Evolutionary conservation across 2,888 invertebrate species (phyloP).

Genomic region (Melieria omissa): DNA sequence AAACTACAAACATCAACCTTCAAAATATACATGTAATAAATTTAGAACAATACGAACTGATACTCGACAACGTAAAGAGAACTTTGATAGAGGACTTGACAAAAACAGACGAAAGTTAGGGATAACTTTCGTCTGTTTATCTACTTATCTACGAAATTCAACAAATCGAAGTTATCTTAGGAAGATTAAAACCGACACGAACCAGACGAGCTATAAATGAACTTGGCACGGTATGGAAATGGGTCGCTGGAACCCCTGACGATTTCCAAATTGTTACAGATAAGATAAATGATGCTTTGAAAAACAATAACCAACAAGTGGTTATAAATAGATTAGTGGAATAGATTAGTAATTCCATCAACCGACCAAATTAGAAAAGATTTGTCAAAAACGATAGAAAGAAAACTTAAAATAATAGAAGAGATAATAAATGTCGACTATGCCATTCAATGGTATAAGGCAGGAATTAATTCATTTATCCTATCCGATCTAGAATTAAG

Average conservation of each 20-base stretch:
- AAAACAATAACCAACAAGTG: no score
- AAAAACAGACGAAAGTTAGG: constrained; percentile 8
- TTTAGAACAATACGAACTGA: constrained; percentile 8
- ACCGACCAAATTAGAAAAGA: neutral
- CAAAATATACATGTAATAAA: constrained; percentile 20
- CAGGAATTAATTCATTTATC: constrained; percentile 10
- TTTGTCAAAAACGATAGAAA: neutral
- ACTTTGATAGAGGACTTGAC: neutral
- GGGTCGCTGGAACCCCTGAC: no score
- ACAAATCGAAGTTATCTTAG: no score
- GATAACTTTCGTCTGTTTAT: no score
- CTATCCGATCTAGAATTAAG: constrained; percentile 8
- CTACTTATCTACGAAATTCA: neutral
- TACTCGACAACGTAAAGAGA: neutral
- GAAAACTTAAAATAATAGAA: constrained; percentile 15
- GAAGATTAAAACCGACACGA: no score
- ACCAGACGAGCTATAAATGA: no score
- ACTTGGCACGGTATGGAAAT: no score
- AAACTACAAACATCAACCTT: constrained; percentile 24
- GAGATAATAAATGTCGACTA: constrained; percentile 17
- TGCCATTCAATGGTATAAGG: constrained; percentile 13
- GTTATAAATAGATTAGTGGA: constrained; percentile 21
- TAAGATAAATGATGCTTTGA: no score
- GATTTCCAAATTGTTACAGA: no score
- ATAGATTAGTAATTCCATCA: constrained; percentile 8